Evolutionary conservation across 2,797 vertebrate species (phyloP), one percentile per base, ranked within the genome.

Genomic region (Megaceryle alcyon): DNA sequence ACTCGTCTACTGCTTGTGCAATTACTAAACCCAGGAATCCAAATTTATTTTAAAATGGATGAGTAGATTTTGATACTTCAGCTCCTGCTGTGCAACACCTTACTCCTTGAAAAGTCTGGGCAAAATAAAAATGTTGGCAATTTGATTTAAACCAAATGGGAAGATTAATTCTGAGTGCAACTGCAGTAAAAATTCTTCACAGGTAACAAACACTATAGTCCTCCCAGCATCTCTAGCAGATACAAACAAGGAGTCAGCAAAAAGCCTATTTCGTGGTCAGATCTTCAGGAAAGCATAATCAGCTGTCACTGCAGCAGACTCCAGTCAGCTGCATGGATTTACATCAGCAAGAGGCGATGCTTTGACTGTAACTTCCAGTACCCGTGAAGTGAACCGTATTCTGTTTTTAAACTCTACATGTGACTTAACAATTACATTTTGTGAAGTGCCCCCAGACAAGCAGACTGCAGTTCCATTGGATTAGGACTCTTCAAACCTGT

Each of bases 351-450:
- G 69, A 77, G 35, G 44, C 33, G 6, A 2, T 3, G 10, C 61
- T 72, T 7, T 22, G 33, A 68, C 41, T 26, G 1, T 0, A 44
- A 60, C 22, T 41, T 49, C 39, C 61, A 64, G 33, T 3, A 51
- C 31, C 39, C 14, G n/a, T 22, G 17, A 3, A 88, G 31, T 0
- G 10, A 79, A 46, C 41, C 46, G 44, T 5, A 11, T 48, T 46
- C 68, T 7, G 9, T 39, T 82, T 46, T 48, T 28, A 35, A 87
- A 39, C 46, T 59, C 37, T 12, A 53, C 57, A 53, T 41, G 12
- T 59, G 49, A 57, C 61, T 88, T 71, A 61, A 78, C 73, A 79
- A 69, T 79, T 54, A n/a, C n/a, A 31, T 69, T 48, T 93, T 57
- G 46, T 69, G 31, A 76, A 71, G 65, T 9, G 63, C 3, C 56